phyloP scores from a whole-genome alignment of 1,140 invertebrate genomes.

The Zaprionus tsacasi region DNA sequence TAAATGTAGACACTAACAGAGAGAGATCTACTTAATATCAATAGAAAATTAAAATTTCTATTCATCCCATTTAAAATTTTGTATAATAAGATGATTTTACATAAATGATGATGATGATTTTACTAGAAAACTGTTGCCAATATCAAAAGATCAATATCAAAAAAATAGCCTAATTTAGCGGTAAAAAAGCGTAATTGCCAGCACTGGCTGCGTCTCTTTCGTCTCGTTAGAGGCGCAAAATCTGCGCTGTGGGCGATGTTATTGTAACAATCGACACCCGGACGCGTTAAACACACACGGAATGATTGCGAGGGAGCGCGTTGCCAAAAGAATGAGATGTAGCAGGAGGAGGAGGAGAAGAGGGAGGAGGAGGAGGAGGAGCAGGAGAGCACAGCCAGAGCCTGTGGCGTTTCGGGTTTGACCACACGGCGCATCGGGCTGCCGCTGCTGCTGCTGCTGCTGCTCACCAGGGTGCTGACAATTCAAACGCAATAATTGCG shows the following conservation, averaged over 20 bases:
- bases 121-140: too few relatives aligned
- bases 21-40: too few relatives aligned
- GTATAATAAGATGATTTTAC: too few relatives aligned
- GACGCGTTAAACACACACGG: conserved; percentile 54
- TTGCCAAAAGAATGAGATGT: background rate
- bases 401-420: conserved; percentile 69
- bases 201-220: background rate
- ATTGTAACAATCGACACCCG: conserved; percentile 79
- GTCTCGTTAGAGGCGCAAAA: conserved; percentile 73
- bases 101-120: too few relatives aligned
- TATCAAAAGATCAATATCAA: too few relatives aligned
- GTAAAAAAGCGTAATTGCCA: too few relatives aligned
- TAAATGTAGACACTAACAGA: too few relatives aligned
- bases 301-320: conserved; percentile 42
- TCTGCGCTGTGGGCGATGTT: conserved; percentile 75
- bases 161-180: too few relatives aligned
- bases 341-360: background rate
- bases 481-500: conserved; percentile 82
- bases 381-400: conserved; percentile 16
- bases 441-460: background rate
- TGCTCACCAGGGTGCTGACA: conserved; percentile 75
- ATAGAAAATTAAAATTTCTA: too few relatives aligned
- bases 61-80: too few relatives aligned
- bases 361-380: background rate
- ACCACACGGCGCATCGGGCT: conserved; percentile 45